Conservation (phyloP, 2,113 vertebrate genomes). For the Clinocottus analis region DNA sequence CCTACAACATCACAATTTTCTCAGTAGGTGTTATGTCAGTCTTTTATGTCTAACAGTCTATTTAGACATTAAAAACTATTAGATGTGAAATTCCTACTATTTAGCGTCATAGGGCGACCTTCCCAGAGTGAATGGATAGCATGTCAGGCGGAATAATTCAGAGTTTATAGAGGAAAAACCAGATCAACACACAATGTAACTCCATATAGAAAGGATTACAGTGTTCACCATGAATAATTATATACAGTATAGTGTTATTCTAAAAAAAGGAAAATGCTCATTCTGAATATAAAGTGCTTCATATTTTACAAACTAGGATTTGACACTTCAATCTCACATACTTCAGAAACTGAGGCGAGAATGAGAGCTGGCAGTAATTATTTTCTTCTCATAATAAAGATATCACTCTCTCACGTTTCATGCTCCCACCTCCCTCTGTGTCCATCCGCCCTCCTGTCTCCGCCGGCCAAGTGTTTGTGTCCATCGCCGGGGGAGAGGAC, state of each 20-base stretch:
- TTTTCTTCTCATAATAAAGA: slow-evolving; percentile 17
- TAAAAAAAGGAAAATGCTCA: background rate
- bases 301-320: background rate
- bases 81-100: too few relatives aligned
- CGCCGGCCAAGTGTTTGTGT: slow-evolving; percentile 75
- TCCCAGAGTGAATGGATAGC: too few relatives aligned
- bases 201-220: background rate
- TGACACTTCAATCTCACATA: slow-evolving; percentile 1
- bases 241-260: background rate
- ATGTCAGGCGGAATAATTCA: too few relatives aligned
- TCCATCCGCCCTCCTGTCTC: slow-evolving; percentile 55
- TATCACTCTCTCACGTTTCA: slow-evolving; percentile 18
- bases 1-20: too few relatives aligned
- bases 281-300: background rate
- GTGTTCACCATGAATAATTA: background rate
- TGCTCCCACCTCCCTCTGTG: slow-evolving; percentile 62
- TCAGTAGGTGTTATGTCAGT: too few relatives aligned
- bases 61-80: too few relatives aligned
- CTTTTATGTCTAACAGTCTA: too few relatives aligned
- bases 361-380: background rate
- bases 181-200: background rate
- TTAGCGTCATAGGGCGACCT: too few relatives aligned
- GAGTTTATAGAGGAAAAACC: background rate
- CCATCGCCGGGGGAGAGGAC: slow-evolving; percentile 77
- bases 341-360: background rate